Conservation (phyloP, 2,797 vertebrate species). For the Enteromius mattozi region DNA sequence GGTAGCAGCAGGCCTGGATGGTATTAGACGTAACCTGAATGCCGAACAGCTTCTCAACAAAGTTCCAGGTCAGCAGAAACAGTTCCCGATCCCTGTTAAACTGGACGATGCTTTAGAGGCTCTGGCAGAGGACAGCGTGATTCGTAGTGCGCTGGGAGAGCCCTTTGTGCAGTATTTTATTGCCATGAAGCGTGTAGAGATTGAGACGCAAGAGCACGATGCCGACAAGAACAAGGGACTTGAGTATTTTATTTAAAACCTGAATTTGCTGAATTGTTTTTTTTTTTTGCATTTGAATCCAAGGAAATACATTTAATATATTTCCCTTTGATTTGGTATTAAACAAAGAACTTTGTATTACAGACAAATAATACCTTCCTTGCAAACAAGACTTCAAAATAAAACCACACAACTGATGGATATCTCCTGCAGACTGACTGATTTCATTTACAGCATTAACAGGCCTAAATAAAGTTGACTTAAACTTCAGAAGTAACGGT, state of each 20-base stretch:
- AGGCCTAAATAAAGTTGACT: background rate
- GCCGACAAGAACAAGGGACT: constrained; percentile 90
- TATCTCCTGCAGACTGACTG: background rate
- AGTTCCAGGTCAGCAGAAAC: constrained; percentile 70
- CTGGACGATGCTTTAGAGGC: constrained; percentile 87
- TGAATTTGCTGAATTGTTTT: constrained; percentile 16
- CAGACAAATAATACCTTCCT: background rate
- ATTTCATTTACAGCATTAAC: constrained; percentile 9
- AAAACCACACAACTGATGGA: constrained; percentile 12
- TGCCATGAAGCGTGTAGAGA: constrained; percentile 92
- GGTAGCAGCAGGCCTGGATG: constrained; percentile 89
- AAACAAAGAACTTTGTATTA: background rate
- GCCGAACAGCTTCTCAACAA: constrained; percentile 69
- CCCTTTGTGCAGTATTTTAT: constrained; percentile 91
- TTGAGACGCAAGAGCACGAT: constrained; percentile 90
- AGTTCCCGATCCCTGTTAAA: constrained; percentile 83
- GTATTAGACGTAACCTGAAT: constrained; percentile 79
- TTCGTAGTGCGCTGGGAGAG: constrained; percentile 85
- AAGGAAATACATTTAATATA: background rate
- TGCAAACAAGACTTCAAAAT: constrained; percentile 22
- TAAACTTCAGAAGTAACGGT: background rate
- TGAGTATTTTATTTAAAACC: constrained; percentile 90
- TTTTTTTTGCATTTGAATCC: background rate
- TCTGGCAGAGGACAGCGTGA: constrained; percentile 82
- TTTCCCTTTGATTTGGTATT: background rate